Percentiles rank a stretch among this genome's conserved stretches.
phyloP scores from a whole-genome alignment of 1,140 invertebrate genomes.

The Mamestra configurata region DNA sequence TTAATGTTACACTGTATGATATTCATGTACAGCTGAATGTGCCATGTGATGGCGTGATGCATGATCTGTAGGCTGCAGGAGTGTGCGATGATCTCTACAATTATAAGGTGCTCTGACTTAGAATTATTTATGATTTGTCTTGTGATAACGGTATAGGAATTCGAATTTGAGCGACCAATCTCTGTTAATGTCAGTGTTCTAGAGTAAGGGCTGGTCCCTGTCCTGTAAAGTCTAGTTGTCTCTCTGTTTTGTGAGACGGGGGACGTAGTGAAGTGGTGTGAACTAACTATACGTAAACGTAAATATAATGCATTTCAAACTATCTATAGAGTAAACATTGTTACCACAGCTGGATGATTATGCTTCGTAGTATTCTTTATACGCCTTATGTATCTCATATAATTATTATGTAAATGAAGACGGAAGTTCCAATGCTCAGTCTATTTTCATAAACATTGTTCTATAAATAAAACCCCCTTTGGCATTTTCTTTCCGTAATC shows the following conservation, averaged over 20 bases:
- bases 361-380: slow-evolving; percentile 52
- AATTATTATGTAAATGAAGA: slow-evolving; percentile 8
- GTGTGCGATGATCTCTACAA: slow-evolving; percentile 85
- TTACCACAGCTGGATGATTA: slow-evolving; percentile 70
- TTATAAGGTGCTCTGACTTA: slow-evolving; percentile 87
- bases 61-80: slow-evolving; percentile 73
- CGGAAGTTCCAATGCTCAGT: background rate
- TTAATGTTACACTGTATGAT: slow-evolving; percentile 78
- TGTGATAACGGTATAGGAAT: slow-evolving; percentile 82
- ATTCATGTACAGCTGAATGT: slow-evolving; percentile 80
- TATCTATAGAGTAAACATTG: slow-evolving; percentile 71
- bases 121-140: slow-evolving; percentile 83
- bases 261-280: slow-evolving; percentile 48
- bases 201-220: slow-evolving; percentile 79
- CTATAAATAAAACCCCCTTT: slow-evolving; percentile 3
- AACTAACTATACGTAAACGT: slow-evolving; percentile 59
- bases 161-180: slow-evolving; percentile 81
- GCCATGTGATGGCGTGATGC: slow-evolving; percentile 81
- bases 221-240: slow-evolving; percentile 60
- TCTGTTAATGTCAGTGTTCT: slow-evolving; percentile 75
- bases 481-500: slow-evolving; percentile 48
- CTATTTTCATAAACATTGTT: slow-evolving; percentile 27
- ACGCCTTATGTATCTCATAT: slow-evolving; percentile 30
- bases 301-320: slow-evolving; percentile 78
- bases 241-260: slow-evolving; percentile 25